Base-by-base conservation (phyloP, 2,888 invertebrate genomes). In the Hirudinaria manillensis region DNA sequence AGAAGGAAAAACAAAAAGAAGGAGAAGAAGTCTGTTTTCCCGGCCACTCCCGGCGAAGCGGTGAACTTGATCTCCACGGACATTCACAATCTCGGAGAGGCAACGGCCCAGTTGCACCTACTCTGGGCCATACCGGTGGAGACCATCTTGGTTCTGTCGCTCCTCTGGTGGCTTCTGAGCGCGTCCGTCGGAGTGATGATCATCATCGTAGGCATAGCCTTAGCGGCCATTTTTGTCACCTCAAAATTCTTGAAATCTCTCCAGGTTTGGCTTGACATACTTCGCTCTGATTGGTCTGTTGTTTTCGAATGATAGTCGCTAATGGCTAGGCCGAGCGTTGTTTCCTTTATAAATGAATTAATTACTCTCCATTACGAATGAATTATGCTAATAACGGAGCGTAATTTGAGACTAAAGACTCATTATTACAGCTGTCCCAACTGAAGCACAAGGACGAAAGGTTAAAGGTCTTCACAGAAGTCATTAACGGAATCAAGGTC, bases 401-500 rank as follows among this genome's bases (percentile, higher is more conserved):
- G n/a, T n/a, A n/a, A n/a, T n/a, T n/a, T n/a, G n/a, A n/a, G n/a
- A n/a, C n/a, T n/a, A n/a, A n/a, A n/a, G n/a, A n/a, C n/a, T n/a
- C n/a, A n/a, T n/a, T 32, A 21, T 34, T 34, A 32, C 36, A 68
- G 68, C 13, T 68, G 4, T 36, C 34, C 68, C 68, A 68, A 36
- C 32, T 68, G 68, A 68, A 1, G 0, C 36, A 55, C 38, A 75
- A 75, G 29, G 75, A 75, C 45, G 34, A 27, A 61, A 53, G 75
- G 16, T 38, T 75, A 2, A 72, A 75, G n/a, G 27, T 75, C 1
- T 70, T 72, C 34, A 45, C 24, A n/a, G 75, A 75, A 45, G 21
- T 75, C 29, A 32, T 75, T 21, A 72, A 71, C 55, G 72, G 72
- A 56, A 75, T 75, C 21, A 75, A 75, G 75, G 75, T 75, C 21